These are phyloP conservation scores for Ditylenchus weischeri DNA, from an alignment of 2,888 invertebrate genomes.

Conservation along the genomic window DNA sequence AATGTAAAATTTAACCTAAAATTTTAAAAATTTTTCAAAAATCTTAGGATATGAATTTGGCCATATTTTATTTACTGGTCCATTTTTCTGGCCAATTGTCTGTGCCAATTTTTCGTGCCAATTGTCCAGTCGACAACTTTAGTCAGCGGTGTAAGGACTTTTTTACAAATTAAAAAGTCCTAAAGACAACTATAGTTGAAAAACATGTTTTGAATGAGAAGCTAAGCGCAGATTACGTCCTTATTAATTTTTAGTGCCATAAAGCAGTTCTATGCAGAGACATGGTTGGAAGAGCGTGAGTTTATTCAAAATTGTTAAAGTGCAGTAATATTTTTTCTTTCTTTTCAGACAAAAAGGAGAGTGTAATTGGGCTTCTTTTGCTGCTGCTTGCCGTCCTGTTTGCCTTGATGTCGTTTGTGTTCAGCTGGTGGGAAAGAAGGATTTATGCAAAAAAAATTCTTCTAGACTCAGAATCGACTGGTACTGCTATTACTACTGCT, in stretches of 20 bases:
- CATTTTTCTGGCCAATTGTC: no score
- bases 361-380: slow-evolving; percentile 20
- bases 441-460: no score
- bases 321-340: no score
- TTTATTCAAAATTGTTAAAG: not conserved
- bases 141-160: not conserved
- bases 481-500: not conserved
- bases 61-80: no score
- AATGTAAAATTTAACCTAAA: no score
- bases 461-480: not conserved
- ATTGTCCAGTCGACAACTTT: no score
- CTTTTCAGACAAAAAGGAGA: slow-evolving; percentile 22
- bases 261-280: slow-evolving; percentile 17
- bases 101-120: no score
- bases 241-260: slow-evolving; percentile 11
- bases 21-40: no score
- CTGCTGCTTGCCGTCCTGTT: slow-evolving; percentile 19
- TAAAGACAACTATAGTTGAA: no score
- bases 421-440: slow-evolving; percentile 17
- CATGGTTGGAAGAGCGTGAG: slow-evolving; percentile 18
- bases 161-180: not conserved
- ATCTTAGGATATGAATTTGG: no score
- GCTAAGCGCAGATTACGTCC: no score
- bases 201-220: no score
- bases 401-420: slow-evolving; percentile 21